Conservation (phyloP, 2,888 invertebrate genomes). For the Ornithoptera alexandrae region DNA sequence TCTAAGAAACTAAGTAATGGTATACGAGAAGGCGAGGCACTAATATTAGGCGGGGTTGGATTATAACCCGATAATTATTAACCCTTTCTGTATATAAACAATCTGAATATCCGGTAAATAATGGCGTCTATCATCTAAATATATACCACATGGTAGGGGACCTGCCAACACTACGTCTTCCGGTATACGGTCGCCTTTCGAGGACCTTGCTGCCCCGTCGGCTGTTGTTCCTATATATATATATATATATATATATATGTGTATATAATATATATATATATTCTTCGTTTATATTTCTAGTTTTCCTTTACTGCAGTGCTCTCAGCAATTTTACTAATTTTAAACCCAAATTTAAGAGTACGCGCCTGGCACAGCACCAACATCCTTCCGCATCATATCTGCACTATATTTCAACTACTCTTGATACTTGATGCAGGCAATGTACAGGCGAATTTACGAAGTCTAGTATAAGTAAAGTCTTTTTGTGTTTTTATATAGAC, state of each 20-base stretch:
- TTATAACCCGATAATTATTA: neutral
- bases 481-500: neutral
- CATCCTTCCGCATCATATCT: conserved; percentile 11
- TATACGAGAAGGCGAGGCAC: conserved; percentile 19
- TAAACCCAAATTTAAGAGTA: conserved; percentile 16
- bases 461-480: conserved; percentile 12
- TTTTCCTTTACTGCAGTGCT: conserved; percentile 9
- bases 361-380: conserved; percentile 22
- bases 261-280: too few relatives aligned
- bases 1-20: conserved; percentile 21
- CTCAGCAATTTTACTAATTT: conserved; percentile 13
- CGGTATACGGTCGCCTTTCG: too few relatives aligned
- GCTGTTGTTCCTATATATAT: too few relatives aligned
- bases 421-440: conserved; percentile 14
- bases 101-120: too few relatives aligned
- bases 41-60: conserved; percentile 10
- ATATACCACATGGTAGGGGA: too few relatives aligned
- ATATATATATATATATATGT: too few relatives aligned
- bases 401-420: conserved; percentile 10
- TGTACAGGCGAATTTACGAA: conserved; percentile 1
- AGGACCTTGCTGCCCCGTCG: too few relatives aligned
- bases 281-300: neutral
- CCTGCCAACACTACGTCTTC: too few relatives aligned
- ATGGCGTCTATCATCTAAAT: too few relatives aligned
- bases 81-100: too few relatives aligned